These are phyloP conservation scores for Prunella strophiata DNA, from an alignment of 2,797 vertebrate genomes.

Conservation along the genomic window DNA sequence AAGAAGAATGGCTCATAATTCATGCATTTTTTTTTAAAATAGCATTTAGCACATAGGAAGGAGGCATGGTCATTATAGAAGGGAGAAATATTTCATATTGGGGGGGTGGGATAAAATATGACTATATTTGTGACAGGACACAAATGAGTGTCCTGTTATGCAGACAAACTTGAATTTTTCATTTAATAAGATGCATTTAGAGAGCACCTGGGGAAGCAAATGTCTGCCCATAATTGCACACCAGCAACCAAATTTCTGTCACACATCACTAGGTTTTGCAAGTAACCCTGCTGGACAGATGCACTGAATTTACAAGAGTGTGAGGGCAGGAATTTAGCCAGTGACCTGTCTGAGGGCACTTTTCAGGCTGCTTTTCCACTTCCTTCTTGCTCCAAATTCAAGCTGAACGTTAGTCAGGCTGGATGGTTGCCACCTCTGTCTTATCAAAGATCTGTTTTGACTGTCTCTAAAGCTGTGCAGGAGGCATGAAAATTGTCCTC, in stretches of 20 bases:
- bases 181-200: neutral
- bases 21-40: neutral
- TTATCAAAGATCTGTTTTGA: slow-evolving; percentile 49
- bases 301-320: neutral
- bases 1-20: neutral
- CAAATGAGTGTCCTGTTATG: neutral
- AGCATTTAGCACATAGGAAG: neutral
- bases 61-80: neutral
- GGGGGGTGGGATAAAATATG: neutral
- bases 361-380: neutral
- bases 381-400: slow-evolving; percentile 5
- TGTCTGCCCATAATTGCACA: neutral
- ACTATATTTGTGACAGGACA: neutral
- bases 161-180: neutral
- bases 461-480: slow-evolving; percentile 27
- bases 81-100: neutral
- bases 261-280: neutral
- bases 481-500: neutral
- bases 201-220: neutral
- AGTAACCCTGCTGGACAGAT: neutral
- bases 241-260: neutral
- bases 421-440: slow-evolving; percentile 9
- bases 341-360: neutral
- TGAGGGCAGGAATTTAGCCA: neutral
- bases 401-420: neutral